Conservation (phyloP, 2,797 vertebrate species). For the Chiroxiphia lanceolata region DNA sequence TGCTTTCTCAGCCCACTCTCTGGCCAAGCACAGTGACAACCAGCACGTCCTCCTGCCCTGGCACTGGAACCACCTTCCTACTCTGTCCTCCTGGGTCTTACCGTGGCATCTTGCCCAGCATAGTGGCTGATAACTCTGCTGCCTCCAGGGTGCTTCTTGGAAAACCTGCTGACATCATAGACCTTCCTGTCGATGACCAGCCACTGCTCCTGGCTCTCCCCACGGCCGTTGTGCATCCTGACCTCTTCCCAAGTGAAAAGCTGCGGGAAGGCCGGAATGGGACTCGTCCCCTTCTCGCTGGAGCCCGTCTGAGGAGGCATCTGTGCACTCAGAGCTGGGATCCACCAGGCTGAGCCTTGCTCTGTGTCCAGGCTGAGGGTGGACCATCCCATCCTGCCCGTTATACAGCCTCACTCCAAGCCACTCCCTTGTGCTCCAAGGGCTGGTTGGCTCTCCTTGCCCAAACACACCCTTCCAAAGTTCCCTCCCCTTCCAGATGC, state of each 20-base stretch:
- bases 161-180: conserved; percentile 26
- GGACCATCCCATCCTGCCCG: not conserved
- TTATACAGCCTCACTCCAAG: not conserved
- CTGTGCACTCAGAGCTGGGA: not conserved
- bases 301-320: conserved; percentile 40
- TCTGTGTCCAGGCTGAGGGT: not conserved
- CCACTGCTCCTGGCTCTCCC: conserved; percentile 15
- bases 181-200: conserved; percentile 59
- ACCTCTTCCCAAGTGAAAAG: conserved; percentile 57
- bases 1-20: not conserved
- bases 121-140: conserved; percentile 49
- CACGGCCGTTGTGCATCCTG: not conserved
- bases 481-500: not conserved
- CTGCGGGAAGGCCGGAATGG: conserved; percentile 25
- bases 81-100: not conserved
- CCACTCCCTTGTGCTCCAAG: not conserved
- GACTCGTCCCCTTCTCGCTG: not conserved
- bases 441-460: not conserved
- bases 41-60: not conserved
- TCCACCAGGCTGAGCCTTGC: fast-evolving
- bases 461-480: not conserved
- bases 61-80: not conserved
- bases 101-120: conserved; percentile 63
- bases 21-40: fast-evolving
- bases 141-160: conserved; percentile 24